Base-by-base conservation (phyloP, 2,113 vertebrate genomes). In the Meriones unguiculatus region DNA sequence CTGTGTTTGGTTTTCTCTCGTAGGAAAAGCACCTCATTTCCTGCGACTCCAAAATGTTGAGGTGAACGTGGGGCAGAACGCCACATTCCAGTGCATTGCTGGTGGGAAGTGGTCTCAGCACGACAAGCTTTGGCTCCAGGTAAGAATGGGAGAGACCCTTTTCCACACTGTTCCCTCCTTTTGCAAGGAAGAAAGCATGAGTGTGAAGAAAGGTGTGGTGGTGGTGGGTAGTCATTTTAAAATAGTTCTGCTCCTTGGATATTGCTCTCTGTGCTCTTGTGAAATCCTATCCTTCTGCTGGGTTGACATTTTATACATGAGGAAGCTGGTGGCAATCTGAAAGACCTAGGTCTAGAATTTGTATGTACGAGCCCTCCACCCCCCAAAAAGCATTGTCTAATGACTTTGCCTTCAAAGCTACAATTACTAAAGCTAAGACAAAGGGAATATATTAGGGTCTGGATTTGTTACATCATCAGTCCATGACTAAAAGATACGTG, bases 21-120 rank as follows among this genome's bases (percentile, higher is more conserved):
- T 98, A 99, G 99, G 99, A 98, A 99, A 99, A 98, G 99, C 99
- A 0, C 99, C 99, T n/a, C 99, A 99, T 98, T 99, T 99, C 98
- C 98, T 99, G 50, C 99, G 99, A 5, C 99, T 99, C 88, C 99
- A 99, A 98, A 99, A 99, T 0, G 99, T 99, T 91, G 99, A 99
- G 98, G 99, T 99, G 65, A 99, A 99, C 0, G 99, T 99, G 97
- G 99, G 99, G 10, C 99, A 99, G 98, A 99, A 99, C 0, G 99
- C 99, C 0, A 99, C 99, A 0, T 99, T 99, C 96, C 99, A 99
- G 98, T 99, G 99, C 95, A 99, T 99, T 0, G 99, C 99, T 4
- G 99, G 99, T 1, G 99, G 99, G 0, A 99, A 99, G 97, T 99
- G 99, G 99, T 99, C 99, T 0, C 99, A 99, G 97, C 99, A 99